Base-by-base conservation (phyloP, 2,888 invertebrate genomes). In the Rutpela maculata region DNA sequence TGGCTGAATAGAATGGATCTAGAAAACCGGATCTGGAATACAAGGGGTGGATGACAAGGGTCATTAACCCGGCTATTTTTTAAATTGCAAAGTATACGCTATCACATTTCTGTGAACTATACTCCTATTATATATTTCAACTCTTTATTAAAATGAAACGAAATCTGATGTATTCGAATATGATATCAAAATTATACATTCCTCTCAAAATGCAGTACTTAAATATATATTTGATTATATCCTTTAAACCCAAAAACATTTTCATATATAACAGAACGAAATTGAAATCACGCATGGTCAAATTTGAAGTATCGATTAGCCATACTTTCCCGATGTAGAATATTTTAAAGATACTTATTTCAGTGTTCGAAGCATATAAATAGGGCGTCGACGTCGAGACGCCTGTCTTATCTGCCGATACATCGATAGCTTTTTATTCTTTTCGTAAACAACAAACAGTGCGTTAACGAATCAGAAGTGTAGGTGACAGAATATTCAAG, bases 1-100 rank as follows among this genome's bases (percentile, higher is more conserved):
- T 73, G 62, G 73, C 60, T 66, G 60, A 78, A 78, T 60, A 43
- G 60, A 43, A 60, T 22, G 78, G 63, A 75, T 62, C 63, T 68
- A 78, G 71, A 78, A 75, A 78, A 78, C 78, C 78, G 78, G 78
- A 78, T 78, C 72, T 38, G 26, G 63, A 68, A 55, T 38, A 57
- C 67, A 72, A 75, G 78, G 78, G 75, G 67, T 68, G 70, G 67
- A 72, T 72, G 75, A 72, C 67, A 69, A 72, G 75, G 78, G 74
- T 74, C 74, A 74, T 74, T 74, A 74, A 74, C 74, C 74, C 74
- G 65, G 18, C 66, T 18, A 66, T 66, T 74, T 74, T 74, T 74
- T 74, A 59, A 67, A 57, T 31, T 63, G 66, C 74, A 43, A 62
- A 66, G 22, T 56, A 17, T 35, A 18, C 7, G 12, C 15, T 60